Evolutionary conservation across 2,113 vertebrate genomes (phyloP).

Genomic region (Platichthys stellatus): DNA sequence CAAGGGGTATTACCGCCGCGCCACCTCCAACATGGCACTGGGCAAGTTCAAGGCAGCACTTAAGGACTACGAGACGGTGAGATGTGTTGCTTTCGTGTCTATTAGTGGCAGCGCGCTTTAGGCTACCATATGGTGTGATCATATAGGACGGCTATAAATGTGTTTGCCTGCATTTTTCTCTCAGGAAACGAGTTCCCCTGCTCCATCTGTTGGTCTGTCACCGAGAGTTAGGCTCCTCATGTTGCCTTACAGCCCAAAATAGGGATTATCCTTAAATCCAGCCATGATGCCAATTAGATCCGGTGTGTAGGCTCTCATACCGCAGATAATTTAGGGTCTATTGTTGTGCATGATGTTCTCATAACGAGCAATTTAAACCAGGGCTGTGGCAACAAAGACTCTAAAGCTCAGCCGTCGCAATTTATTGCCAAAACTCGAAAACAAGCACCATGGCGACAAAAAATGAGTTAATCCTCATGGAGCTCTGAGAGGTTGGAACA

Average conservation of each 20-base stretch:
- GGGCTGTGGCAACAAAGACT: constrained; percentile 19
- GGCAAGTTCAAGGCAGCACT: constrained; percentile 95
- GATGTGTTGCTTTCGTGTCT: constrained; percentile 17
- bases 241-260: constrained; percentile 21
- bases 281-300: constrained; percentile 47
- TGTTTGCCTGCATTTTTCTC: not conserved
- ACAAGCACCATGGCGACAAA: constrained; percentile 10
- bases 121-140: not conserved
- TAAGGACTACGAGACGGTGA: constrained; percentile 95
- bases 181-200: not conserved
- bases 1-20: constrained; percentile 94
- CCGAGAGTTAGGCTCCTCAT: constrained; percentile 5
- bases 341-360: constrained; percentile 21
- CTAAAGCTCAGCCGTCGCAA: constrained; percentile 4
- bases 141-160: not conserved
- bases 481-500: not conserved
- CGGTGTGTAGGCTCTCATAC: constrained; percentile 20
- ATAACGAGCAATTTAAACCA: constrained; percentile 16
- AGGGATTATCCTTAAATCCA: constrained; percentile 60
- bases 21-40: constrained; percentile 96
- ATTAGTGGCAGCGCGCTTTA: not conserved
- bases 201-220: constrained; percentile 31
- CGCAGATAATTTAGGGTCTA: constrained; percentile 32
- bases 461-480: constrained; percentile 9
- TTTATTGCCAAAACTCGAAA: not conserved